Conservation (phyloP, 1,140 invertebrate genomes). For the Platyura marginata region DNA sequence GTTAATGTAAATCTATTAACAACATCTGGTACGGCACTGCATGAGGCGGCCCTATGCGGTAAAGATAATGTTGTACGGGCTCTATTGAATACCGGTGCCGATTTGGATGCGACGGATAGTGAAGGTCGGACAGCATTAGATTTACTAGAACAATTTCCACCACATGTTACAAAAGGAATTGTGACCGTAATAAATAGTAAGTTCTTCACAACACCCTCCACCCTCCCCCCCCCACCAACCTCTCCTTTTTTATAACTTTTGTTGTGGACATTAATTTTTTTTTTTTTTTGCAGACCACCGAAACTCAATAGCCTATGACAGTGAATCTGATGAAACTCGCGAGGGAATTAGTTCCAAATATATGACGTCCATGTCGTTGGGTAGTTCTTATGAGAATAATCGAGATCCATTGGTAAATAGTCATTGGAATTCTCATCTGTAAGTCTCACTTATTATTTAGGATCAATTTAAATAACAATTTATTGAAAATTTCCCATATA, state of each 20-base stretch:
- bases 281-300: slow-evolving; percentile 2
- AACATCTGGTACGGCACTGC: slow-evolving; percentile 74
- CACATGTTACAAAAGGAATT: slow-evolving; percentile 73
- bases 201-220: too few relatives aligned
- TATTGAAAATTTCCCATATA: slow-evolving; percentile 9
- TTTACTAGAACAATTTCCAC: slow-evolving; percentile 68
- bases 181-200: slow-evolving; percentile 70
- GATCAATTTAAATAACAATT: too few relatives aligned
- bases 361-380: background rate
- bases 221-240: too few relatives aligned
- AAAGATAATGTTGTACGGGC: slow-evolving; percentile 79
- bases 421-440: slow-evolving; percentile 1
- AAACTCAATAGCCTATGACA: slow-evolving; percentile 2
- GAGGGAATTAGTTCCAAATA: background rate
- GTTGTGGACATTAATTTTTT: too few relatives aligned
- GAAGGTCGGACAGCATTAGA: slow-evolving; percentile 73
- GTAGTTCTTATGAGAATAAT: slow-evolving; percentile 2
- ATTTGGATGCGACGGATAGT: slow-evolving; percentile 58
- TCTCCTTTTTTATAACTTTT: too few relatives aligned
- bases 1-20: slow-evolving; percentile 81
- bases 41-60: slow-evolving; percentile 86
- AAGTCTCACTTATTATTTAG: background rate
- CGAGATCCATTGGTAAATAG: background rate
- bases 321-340: slow-evolving; percentile 2
- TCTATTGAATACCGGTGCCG: slow-evolving; percentile 63